Percentiles rank a stretch among this genome's conserved stretches.
Evolutionary conservation across 1,140 invertebrate species (phyloP).

Genomic region (Phthorimaea operculella): DNA sequence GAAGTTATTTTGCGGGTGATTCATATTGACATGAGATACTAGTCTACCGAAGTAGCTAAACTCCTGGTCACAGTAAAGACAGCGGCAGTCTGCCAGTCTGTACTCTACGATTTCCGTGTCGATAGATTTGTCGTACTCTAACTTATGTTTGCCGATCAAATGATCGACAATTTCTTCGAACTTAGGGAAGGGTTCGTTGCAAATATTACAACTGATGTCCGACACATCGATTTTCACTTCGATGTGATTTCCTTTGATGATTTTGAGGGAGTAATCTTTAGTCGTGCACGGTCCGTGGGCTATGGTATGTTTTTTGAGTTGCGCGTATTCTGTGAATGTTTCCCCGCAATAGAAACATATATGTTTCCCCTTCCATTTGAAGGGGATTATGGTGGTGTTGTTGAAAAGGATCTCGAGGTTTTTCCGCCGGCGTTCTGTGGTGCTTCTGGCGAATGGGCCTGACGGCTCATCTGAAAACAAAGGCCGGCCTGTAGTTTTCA

Average conservation of each 20-base stretch:
- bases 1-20: conserved; percentile 40
- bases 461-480: conserved; percentile 54
- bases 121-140: conserved; percentile 42
- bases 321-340: conserved; percentile 31
- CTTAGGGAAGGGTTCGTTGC: conserved; percentile 33
- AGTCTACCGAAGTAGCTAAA: conserved; percentile 42
- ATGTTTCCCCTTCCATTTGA: conserved; percentile 53
- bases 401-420: conserved; percentile 58
- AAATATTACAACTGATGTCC: conserved; percentile 40
- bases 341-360: conserved; percentile 51
- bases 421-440: conserved; percentile 40
- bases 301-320: conserved; percentile 47
- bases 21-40: conserved; percentile 40
- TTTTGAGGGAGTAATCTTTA: conserved; percentile 37
- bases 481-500: conserved; percentile 9
- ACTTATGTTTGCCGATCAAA: conserved; percentile 39
- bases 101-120: conserved; percentile 39
- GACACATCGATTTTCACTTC: conserved; percentile 53
- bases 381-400: conserved; percentile 49
- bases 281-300: conserved; percentile 37
- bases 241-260: conserved; percentile 37
- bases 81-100: conserved; percentile 32
- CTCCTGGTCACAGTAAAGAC: conserved; percentile 35
- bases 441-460: conserved; percentile 33
- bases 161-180: conserved; percentile 44